These are phyloP conservation scores for Aplodontia rufa DNA, from an alignment of 2,113 vertebrate genomes.

Conservation along the genomic window DNA sequence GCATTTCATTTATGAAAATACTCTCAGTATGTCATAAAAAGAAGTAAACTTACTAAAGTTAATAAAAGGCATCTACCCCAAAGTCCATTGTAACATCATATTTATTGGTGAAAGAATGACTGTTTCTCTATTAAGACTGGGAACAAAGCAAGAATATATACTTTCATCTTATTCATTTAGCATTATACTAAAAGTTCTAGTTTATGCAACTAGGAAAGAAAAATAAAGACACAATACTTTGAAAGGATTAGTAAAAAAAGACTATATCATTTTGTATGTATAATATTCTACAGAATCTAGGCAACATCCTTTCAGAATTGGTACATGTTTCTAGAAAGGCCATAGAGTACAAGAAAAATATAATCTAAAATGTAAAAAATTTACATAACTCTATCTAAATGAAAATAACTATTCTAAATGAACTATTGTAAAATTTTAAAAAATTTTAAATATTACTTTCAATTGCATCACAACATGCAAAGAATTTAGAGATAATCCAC, in stretches of 20 bases:
- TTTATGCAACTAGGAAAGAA: too few species aligned
- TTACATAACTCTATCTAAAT: neutral
- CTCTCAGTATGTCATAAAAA: too few species aligned
- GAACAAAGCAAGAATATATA: too few species aligned
- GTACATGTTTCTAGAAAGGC: neutral
- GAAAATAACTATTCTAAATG: neutral
- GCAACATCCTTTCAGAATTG: neutral
- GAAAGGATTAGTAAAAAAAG: neutral
- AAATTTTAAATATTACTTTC: neutral
- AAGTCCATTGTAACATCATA: too few species aligned
- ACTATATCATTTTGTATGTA: neutral
- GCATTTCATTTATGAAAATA: neutral
- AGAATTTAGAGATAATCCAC: neutral
- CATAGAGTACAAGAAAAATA: neutral
- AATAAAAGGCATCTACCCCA: too few species aligned
- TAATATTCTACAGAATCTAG: neutral
- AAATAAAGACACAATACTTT: too few species aligned
- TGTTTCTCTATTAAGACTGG: too few species aligned
- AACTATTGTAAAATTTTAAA: neutral
- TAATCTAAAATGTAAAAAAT: neutral
- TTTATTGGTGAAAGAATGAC: too few species aligned
- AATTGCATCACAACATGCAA: neutral
- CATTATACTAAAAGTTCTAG: too few species aligned
- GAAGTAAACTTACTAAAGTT: too few species aligned
- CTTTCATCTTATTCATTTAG: too few species aligned